Evolutionary conservation across 1,140 invertebrate genomes (phyloP), one percentile per base, ranked within the genome.

Genomic region (Drosophila kikkawai): DNA sequence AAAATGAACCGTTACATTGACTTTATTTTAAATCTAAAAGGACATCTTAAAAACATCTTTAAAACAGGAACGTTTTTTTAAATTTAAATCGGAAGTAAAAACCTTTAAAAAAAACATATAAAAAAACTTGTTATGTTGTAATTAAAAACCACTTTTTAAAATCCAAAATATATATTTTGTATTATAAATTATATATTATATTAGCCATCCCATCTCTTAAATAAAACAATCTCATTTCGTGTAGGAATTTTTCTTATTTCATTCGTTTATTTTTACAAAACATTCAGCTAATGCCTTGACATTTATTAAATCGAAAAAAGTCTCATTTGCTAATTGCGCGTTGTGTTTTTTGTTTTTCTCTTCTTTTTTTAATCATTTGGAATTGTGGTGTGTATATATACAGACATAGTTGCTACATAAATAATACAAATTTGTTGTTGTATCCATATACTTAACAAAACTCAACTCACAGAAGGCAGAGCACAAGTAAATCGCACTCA

Each of bases 261-360:
- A 66, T 61, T 81, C 45, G 63, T 80, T 81, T 82, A 81, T 82
- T 81, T 56, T 82, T 81, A 81, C 66, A 81, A 81, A 81, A 82
- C 61, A 11, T 75, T 70, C 57, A 59, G 71, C 63, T 70, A 70
- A 70, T 70, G 67, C 67, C 60, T 61, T 67, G 75, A 55, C 64
- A 84, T 76, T 84, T 75, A 60, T 80, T 75, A 60, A 82, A 75
- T 84, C 70, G 78, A 80, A 83, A 63, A 82, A 83, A 83, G 80
- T 83, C 80, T 83, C 80, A 71, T 83, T 76, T 83, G 81, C 80
- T 86, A 85, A 85, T 85, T 85, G 82, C 82, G 82, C 82, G 79
- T 82, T 86, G 82, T 80, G 41, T 76, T 67, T 39, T 47, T 55
- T 7, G 5, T 65, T 44, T 75, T 53, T 48, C 56, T 55, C 13